These are phyloP conservation scores for Pseudachorutes palmiensis DNA, from an alignment of 1,140 invertebrate genomes.

Conservation along the genomic window DNA sequence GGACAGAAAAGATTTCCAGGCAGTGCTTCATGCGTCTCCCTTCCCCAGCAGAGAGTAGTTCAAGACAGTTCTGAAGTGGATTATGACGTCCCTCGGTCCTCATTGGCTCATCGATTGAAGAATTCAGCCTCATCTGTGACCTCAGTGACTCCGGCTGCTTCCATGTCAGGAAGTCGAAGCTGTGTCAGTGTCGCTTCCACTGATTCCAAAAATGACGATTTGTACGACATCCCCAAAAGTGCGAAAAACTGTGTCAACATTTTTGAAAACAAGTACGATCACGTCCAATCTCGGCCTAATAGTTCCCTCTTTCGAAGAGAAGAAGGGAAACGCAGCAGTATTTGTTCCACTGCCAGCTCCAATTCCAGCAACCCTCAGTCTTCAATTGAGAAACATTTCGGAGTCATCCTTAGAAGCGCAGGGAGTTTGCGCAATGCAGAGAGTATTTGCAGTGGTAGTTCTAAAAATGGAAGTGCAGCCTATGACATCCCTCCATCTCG, in stretches of 20 bases:
- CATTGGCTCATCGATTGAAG: too few species aligned
- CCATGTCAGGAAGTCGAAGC: slow-evolving; percentile 24
- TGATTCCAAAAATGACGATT: slow-evolving; percentile 16
- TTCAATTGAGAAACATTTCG: neutral
- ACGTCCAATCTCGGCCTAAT: neutral
- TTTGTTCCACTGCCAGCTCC: neutral
- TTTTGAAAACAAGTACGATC: slow-evolving; percentile 26
- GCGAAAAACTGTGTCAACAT: slow-evolving; percentile 22
- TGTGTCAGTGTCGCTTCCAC: slow-evolving; percentile 21
- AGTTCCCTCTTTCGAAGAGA: neutral
- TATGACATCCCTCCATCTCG: slow-evolving; percentile 12
- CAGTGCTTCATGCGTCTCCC: neutral
- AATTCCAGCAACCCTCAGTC: neutral
- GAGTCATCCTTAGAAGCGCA: neutral
- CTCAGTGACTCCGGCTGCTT: too few species aligned
- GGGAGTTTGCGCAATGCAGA: neutral
- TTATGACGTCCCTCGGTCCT: slow-evolving; percentile 22
- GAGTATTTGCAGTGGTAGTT: slow-evolving; percentile 4
- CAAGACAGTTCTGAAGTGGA: neutral
- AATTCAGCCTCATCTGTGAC: slow-evolving; percentile 11
- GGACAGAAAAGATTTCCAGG: neutral
- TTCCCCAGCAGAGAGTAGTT: neutral
- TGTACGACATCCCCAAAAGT: slow-evolving; percentile 14
- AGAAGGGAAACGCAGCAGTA: neutral
- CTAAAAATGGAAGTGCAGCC: neutral